Conservation (phyloP, 2,113 vertebrate genomes). For the Talpa occidentalis region DNA sequence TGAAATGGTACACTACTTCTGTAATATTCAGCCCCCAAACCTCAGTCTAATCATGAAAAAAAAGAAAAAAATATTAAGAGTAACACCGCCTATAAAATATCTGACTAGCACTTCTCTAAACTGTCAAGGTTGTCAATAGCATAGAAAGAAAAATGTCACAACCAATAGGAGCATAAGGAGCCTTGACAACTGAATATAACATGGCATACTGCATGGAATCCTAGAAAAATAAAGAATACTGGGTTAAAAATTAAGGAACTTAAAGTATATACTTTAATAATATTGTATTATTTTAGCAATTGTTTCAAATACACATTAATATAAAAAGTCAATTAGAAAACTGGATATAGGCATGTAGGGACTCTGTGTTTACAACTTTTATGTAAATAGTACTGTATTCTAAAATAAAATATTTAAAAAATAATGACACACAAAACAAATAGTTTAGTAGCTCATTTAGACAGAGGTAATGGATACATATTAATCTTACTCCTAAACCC, state of each 20-base stretch:
- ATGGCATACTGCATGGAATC: neutral
- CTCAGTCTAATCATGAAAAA: neutral
- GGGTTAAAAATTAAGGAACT: neutral
- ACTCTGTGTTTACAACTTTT: neutral
- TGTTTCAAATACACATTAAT: neutral
- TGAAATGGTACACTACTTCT: neutral
- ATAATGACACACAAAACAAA: neutral
- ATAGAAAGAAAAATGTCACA: neutral
- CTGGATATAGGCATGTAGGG: neutral
- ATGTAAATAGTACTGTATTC: neutral
- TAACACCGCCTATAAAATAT: neutral
- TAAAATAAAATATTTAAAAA: conserved; percentile 26
- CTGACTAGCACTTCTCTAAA: too few relatives aligned
- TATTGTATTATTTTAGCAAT: neutral
- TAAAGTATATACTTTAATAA: neutral
- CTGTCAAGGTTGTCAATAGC: neutral
- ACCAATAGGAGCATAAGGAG: neutral
- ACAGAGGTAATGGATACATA: neutral
- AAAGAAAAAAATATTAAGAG: neutral
- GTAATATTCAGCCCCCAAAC: neutral
- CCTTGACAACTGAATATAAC: neutral
- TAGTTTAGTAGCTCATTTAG: neutral
- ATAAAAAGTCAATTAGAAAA: neutral
- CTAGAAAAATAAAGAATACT: neutral
- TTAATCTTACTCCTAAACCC: neutral